A percentile compares a stretch with the other conserved stretches of the same genome.
Conservation (phyloP, 1,140 invertebrate genomes). For the Drosophila tani region DNA sequence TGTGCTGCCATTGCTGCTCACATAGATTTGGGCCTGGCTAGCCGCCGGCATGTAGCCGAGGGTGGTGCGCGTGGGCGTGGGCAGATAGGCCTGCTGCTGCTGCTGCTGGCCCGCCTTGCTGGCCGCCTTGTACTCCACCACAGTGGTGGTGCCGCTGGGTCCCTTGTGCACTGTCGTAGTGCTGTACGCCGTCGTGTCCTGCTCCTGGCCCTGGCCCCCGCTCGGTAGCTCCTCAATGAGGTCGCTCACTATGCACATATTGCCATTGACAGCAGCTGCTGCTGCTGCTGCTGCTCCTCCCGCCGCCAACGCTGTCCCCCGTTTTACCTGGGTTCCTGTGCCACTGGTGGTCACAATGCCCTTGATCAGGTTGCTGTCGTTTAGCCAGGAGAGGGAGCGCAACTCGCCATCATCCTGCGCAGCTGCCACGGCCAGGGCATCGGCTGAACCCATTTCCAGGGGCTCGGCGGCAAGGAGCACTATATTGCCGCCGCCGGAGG, state of each 20-base stretch:
- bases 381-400: constrained; percentile 95
- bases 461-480: constrained; percentile 78
- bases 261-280: constrained; percentile 11
- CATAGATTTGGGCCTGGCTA: constrained; percentile 37
- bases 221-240: constrained; percentile 68
- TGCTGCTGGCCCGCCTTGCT: constrained; percentile 34
- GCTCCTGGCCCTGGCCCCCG: constrained; percentile 1
- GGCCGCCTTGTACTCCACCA: constrained; percentile 81
- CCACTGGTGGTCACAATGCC: constrained; percentile 85
- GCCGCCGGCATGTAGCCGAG: constrained; percentile 44
- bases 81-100: constrained; percentile 18
- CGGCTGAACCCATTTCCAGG: constrained; percentile 56
- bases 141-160: constrained; percentile 81
- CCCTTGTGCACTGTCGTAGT: constrained; percentile 83
- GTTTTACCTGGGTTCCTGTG: constrained; percentile 11
- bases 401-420: constrained; percentile 91
- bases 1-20: constrained; percentile 62
- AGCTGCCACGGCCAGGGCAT: constrained; percentile 52
- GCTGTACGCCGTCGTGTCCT: constrained; percentile 31
- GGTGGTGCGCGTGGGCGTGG: constrained; percentile 26
- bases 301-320: constrained; percentile 20
- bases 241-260: constrained; percentile 70
- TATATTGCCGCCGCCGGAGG: constrained; percentile 69
- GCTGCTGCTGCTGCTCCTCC: neutral
- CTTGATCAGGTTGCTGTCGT: constrained; percentile 95